Conservation (phyloP, 2,888 invertebrate genomes). For the Sarcophaga carnaria region DNA sequence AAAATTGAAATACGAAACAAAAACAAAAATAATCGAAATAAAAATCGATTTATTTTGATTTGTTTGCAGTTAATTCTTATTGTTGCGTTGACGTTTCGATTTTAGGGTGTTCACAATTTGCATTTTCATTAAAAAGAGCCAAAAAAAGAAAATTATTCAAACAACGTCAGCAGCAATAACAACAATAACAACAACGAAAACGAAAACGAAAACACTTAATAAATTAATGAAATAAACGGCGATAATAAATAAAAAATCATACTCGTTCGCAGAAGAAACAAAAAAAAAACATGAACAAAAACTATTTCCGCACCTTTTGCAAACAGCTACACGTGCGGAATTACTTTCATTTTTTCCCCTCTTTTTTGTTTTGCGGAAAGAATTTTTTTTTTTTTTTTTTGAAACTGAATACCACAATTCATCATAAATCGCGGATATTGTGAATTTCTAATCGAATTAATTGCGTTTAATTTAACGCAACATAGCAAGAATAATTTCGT, state of each 20-base stretch:
- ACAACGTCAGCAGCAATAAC: background rate
- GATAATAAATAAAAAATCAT: background rate
- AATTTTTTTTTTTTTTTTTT: conserved; percentile 26
- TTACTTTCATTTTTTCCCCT: conserved; percentile 56
- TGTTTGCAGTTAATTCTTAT: conserved; percentile 6
- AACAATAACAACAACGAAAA: background rate
- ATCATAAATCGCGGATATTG: no score
- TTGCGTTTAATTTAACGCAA: no score
- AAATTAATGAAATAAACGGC: conserved; percentile 36
- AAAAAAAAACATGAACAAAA: conserved; percentile 50
- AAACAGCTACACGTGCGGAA: conserved; percentile 56
- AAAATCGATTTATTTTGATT: conserved; percentile 62
- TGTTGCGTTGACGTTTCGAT: background rate
- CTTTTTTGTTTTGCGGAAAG: conserved; percentile 10
- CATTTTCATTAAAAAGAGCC: conserved; percentile 37
- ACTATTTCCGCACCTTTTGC: conserved; percentile 61
- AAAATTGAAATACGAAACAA: no score
- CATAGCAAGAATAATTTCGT: no score
- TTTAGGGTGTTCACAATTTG: conserved; percentile 23
- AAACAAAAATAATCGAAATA: conserved; percentile 7
- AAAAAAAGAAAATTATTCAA: conserved; percentile 29
- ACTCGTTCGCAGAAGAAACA: background rate
- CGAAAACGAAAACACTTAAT: conserved; percentile 26
- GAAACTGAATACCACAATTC: no score
- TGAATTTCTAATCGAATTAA: no score